Conservation (phyloP, 1,140 invertebrate genomes). For the Cheumatopsyche charites region DNA sequence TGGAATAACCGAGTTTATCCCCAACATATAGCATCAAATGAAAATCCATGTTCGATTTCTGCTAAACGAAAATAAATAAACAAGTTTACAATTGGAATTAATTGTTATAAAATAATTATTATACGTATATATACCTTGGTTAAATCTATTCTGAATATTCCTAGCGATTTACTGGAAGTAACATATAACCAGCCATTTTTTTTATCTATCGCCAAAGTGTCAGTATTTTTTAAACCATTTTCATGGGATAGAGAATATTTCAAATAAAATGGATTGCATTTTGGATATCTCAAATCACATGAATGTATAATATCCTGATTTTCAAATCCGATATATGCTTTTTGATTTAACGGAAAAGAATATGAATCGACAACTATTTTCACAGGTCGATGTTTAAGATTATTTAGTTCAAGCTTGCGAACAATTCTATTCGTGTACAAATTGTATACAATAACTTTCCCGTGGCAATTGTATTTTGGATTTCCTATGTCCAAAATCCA, state of each 20-base stretch:
- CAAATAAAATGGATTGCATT: constrained; percentile 33
- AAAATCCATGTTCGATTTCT: background rate
- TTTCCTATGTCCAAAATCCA: constrained; percentile 45
- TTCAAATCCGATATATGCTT: constrained; percentile 38
- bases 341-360: background rate
- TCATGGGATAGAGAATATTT: background rate
- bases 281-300: constrained; percentile 22
- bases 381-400: constrained; percentile 23
- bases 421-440: constrained; percentile 29
- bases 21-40: constrained; percentile 46
- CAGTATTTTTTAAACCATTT: constrained; percentile 17
- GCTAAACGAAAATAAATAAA: background rate
- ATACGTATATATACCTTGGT: too few relatives aligned
- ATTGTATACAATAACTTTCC: constrained; percentile 42
- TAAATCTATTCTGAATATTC: constrained; percentile 31
- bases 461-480: constrained; percentile 27
- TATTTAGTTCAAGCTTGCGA: constrained; percentile 20
- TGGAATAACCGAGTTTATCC: constrained; percentile 52
- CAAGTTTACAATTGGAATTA: too few relatives aligned
- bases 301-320: constrained; percentile 40
- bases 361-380: constrained; percentile 33
- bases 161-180: constrained; percentile 24
- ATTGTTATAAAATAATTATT: too few relatives aligned
- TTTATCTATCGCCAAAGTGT: constrained; percentile 37
- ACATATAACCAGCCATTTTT: constrained; percentile 35